These are phyloP conservation scores for Drosophila mauritiana DNA, from an alignment of 1,140 invertebrate genomes.

Conservation along the genomic window DNA sequence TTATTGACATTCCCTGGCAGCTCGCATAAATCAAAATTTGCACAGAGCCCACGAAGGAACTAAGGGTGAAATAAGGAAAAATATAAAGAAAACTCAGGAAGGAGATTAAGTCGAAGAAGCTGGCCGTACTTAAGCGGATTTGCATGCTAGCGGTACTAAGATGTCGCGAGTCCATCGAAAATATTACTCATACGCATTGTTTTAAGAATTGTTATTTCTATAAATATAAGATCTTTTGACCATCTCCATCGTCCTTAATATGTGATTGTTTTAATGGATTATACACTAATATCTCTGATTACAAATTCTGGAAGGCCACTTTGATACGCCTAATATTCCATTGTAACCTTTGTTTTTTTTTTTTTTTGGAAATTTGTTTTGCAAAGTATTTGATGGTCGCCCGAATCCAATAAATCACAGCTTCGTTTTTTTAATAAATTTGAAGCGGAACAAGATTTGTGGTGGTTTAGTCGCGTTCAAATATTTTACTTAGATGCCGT, in stretches of 20 bases:
- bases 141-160: not conserved
- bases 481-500: slow-evolving; percentile 66
- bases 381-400: slow-evolving; percentile 6
- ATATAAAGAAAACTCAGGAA: not conserved
- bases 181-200: not conserved
- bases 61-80: not conserved
- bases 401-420: not conserved
- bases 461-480: slow-evolving; percentile 59
- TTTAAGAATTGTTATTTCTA: no score
- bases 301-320: no score
- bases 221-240: no score
- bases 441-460: slow-evolving; percentile 50
- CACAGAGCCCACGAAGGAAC: slow-evolving; percentile 2
- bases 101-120: not conserved
- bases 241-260: no score
- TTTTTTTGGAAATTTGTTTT: not conserved
- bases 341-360: no score
- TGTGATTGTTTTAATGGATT: no score
- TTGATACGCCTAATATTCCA: no score
- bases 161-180: not conserved
- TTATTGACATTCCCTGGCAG: slow-evolving; percentile 66
- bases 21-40: slow-evolving; percentile 67
- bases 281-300: no score
- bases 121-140: slow-evolving; percentile 19
- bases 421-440: slow-evolving; percentile 68